phyloP scores from a whole-genome alignment of 2,888 invertebrate species.

The Ennomos quercinarius region DNA sequence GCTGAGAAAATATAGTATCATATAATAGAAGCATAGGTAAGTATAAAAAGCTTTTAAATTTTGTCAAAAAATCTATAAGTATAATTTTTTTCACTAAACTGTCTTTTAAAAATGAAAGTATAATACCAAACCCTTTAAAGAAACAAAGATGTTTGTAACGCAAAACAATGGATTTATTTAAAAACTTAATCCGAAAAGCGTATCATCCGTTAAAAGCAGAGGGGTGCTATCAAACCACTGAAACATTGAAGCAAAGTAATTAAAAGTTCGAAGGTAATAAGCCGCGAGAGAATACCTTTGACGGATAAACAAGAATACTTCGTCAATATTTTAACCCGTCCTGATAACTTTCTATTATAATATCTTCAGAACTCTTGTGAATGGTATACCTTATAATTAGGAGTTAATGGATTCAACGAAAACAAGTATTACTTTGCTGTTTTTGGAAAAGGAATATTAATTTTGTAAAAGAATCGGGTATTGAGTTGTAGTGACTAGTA shows the following conservation, averaged over 20 bases:
- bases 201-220: constrained; percentile 47
- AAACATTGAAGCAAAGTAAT: constrained; percentile 65
- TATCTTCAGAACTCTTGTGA: constrained; percentile 42
- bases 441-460: constrained; percentile 35
- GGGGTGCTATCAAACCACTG: constrained; percentile 58
- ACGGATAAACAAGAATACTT: constrained; percentile 51
- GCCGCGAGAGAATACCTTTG: constrained; percentile 34
- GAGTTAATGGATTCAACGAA: constrained; percentile 48
- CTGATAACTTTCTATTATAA: constrained; percentile 48
- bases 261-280: constrained; percentile 62
- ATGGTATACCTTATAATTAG: constrained; percentile 48
- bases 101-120: no score
- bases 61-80: no score
- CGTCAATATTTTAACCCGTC: constrained; percentile 56
- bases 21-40: no score
- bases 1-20: no score
- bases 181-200: constrained; percentile 48
- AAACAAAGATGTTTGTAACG: not conserved
- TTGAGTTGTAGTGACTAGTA: constrained; percentile 33
- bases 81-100: no score
- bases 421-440: constrained; percentile 39
- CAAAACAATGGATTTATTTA: constrained; percentile 20
- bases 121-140: no score
- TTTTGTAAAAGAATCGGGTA: constrained; percentile 27
- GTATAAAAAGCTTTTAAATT: no score